Conservation (phyloP, 2,797 vertebrate species). For the Mormyrops attenuatus region DNA sequence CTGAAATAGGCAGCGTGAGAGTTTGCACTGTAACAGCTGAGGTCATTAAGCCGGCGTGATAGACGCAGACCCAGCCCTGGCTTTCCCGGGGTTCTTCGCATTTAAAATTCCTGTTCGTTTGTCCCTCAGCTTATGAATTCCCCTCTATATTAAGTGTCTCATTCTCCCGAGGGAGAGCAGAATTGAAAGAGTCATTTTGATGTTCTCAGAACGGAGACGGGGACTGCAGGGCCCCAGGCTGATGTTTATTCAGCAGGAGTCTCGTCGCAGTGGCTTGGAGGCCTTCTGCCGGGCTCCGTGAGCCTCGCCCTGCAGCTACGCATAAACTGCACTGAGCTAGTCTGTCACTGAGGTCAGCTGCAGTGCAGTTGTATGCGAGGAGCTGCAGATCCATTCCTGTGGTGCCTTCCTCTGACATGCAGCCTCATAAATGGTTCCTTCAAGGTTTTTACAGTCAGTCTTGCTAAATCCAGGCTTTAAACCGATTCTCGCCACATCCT, state of each 20-base stretch:
- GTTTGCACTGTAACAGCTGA: neutral
- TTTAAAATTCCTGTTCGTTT: conserved; percentile 8
- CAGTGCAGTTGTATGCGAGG: neutral
- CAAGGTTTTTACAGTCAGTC: neutral
- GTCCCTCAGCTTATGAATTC: neutral
- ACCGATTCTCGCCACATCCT: neutral
- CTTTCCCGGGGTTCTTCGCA: neutral
- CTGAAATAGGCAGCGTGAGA: neutral
- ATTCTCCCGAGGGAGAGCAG: neutral
- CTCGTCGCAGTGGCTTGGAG: conserved; percentile 22
- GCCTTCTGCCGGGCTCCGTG: neutral
- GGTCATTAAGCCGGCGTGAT: neutral
- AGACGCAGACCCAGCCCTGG: neutral
- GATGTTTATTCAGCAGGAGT: conserved; percentile 27
- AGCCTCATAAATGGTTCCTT: neutral
- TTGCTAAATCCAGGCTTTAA: neutral
- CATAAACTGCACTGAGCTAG: neutral
- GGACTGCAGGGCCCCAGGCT: neutral
- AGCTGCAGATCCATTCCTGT: neutral
- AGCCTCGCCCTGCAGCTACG: neutral
- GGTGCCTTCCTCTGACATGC: neutral
- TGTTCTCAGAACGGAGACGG: neutral
- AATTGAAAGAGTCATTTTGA: conserved; percentile 8
- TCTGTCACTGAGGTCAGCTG: neutral
- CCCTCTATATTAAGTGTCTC: conserved; percentile 5